These are phyloP conservation scores for Microcebus lehilahytsara DNA, from an alignment of 2,113 vertebrate species.

Conservation along the genomic window DNA sequence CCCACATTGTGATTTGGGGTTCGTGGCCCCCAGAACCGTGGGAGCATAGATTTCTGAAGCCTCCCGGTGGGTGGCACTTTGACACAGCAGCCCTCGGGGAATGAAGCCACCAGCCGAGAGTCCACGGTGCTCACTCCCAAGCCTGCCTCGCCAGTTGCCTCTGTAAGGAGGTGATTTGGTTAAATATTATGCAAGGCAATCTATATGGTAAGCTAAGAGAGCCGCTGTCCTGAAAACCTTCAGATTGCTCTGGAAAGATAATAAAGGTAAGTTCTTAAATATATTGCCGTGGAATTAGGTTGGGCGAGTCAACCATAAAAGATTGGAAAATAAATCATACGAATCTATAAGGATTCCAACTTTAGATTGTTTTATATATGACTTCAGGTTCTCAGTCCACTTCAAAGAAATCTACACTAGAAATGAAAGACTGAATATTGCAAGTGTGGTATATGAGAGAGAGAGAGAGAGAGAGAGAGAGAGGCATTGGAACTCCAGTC, in stretches of 20 bases:
- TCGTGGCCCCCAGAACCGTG: background rate
- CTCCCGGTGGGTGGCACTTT: accelerated
- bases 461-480: too few relatives aligned
- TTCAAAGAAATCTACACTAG: background rate
- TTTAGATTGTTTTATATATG: background rate
- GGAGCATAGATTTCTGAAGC: accelerated
- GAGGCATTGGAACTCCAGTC: background rate
- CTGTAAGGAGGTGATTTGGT: accelerated
- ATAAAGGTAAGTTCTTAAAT: background rate
- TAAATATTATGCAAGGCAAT: background rate
- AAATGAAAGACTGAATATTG: background rate
- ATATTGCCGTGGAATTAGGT: background rate
- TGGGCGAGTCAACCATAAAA: background rate
- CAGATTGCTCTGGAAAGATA: background rate
- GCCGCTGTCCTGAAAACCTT: background rate
- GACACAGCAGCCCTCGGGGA: too few relatives aligned
- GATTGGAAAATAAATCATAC: background rate
- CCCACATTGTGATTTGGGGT: background rate
- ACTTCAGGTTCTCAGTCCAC: background rate
- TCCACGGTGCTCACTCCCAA: accelerated
- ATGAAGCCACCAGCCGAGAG: accelerated
- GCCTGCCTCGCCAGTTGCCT: background rate
- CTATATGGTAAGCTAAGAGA: accelerated
- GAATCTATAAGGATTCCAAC: background rate
- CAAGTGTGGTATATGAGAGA: background rate